These are phyloP conservation scores for Prionace glauca DNA, from an alignment of 2,797 vertebrate species.

Conservation along the genomic window DNA sequence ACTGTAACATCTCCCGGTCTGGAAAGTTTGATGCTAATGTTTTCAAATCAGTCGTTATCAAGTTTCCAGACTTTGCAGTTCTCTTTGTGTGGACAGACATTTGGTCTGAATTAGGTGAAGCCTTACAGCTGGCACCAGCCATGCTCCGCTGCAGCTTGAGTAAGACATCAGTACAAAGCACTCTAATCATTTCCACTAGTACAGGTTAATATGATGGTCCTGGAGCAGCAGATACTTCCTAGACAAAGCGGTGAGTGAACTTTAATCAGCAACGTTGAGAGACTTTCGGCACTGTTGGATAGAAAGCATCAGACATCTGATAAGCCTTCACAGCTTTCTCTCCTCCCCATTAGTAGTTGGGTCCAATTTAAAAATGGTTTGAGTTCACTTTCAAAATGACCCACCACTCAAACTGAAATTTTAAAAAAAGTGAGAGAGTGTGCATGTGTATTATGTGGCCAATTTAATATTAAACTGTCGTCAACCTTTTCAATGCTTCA, in stretches of 20 bases:
- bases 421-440: not conserved
- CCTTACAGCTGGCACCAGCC: constrained; percentile 39
- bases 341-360: not conserved
- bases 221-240: constrained; percentile 2
- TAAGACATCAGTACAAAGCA: constrained; percentile 38
- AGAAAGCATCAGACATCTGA: constrained; percentile 26
- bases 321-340: constrained; percentile 24
- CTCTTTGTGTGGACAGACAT: constrained; percentile 37
- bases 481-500: not conserved
- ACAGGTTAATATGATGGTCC: constrained; percentile 37
- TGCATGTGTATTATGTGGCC: too few relatives aligned
- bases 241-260: constrained; percentile 30
- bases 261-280: constrained; percentile 31
- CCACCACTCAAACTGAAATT: not conserved
- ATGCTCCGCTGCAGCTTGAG: constrained; percentile 33
- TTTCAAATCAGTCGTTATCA: constrained; percentile 37
- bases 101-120: constrained; percentile 40
- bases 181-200: constrained; percentile 37
- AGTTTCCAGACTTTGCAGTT: constrained; percentile 34
- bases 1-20: constrained; percentile 29
- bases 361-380: constrained; percentile 18
- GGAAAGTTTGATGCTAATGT: constrained; percentile 36
- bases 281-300: constrained; percentile 35
- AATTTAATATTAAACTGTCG: not conserved
- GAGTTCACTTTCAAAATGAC: constrained; percentile 28